These are phyloP conservation scores for Drosophila pandora DNA, from an alignment of 1,140 invertebrate genomes.

Conservation along the genomic window DNA sequence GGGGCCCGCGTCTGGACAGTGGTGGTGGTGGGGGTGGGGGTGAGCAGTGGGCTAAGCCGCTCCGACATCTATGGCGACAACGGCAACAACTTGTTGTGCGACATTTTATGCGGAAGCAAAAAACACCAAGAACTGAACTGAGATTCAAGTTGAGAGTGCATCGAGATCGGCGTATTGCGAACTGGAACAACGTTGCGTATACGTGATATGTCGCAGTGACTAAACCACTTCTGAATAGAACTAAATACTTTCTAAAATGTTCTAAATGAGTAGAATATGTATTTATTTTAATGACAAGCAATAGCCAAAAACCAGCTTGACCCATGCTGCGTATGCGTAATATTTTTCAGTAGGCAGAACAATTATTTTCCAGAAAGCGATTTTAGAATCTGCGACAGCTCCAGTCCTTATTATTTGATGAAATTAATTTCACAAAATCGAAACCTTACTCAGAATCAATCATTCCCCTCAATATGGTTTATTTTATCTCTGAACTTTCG, in stretches of 20 bases:
- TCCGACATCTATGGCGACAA: constrained; percentile 39
- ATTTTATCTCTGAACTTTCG: constrained; percentile 28
- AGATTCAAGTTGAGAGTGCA: constrained; percentile 33
- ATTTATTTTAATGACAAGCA: background rate
- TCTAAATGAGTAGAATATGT: background rate
- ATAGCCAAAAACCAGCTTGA: too few relatives aligned
- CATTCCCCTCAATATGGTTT: background rate
- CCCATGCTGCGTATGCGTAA: background rate
- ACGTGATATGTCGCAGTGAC: constrained; percentile 66
- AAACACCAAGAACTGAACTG: constrained; percentile 28
- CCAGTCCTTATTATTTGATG: background rate
- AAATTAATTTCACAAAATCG: background rate
- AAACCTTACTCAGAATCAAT: background rate
- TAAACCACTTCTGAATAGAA: constrained; percentile 13
- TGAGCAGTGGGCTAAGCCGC: constrained; percentile 25
- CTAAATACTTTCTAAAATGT: constrained; percentile 13
- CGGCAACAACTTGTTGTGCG: constrained; percentile 63
- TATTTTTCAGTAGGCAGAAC: background rate
- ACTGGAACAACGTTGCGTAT: constrained; percentile 56
- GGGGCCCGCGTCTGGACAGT: background rate
- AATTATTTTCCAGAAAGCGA: too few relatives aligned
- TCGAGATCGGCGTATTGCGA: constrained; percentile 1
- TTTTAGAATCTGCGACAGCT: background rate
- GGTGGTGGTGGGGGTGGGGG: background rate
- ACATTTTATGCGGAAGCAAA: constrained; percentile 71